Percentiles rank a stretch among this genome's conserved stretches.
phyloP scores from a whole-genome alignment of 2,888 invertebrate species.

The Lithophane leautieri region DNA sequence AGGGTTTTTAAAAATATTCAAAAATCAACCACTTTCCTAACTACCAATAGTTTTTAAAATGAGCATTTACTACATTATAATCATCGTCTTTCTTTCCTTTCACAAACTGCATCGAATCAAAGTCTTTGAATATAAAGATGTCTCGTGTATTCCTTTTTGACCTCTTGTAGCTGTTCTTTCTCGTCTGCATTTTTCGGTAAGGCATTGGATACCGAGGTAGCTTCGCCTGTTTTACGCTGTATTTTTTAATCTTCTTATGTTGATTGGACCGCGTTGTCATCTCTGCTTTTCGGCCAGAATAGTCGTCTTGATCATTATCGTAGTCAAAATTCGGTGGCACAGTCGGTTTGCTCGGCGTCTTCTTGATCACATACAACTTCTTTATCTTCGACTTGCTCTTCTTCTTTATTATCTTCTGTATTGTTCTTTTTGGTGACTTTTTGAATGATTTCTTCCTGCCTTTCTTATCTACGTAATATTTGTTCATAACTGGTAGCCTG shows the following conservation, averaged over 20 bases:
- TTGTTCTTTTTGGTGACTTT: conserved; percentile 81
- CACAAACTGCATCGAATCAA: conserved; percentile 82
- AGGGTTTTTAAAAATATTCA: background rate
- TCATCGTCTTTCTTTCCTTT: conserved; percentile 75
- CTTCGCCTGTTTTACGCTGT: conserved; percentile 65
- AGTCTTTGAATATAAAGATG: conserved; percentile 79
- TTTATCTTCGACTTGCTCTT: conserved; percentile 72
- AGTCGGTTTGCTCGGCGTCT: conserved; percentile 71
- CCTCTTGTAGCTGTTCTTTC: conserved; percentile 69
- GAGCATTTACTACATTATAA: conserved; percentile 75
- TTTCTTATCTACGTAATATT: conserved; percentile 71
- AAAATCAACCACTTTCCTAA: background rate
- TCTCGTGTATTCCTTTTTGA: conserved; percentile 73
- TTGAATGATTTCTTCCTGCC: conserved; percentile 71
- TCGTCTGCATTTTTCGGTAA: conserved; percentile 75
- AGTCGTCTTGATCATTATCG: conserved; percentile 69
- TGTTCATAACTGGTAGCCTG: conserved; percentile 74
- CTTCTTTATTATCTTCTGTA: conserved; percentile 87
- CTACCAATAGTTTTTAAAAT: conserved; percentile 81
- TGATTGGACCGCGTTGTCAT: conserved; percentile 72
- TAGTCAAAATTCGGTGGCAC: conserved; percentile 57
- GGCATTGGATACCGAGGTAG: conserved; percentile 79
- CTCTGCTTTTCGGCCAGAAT: conserved; percentile 65
- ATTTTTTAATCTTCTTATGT: conserved; percentile 74
- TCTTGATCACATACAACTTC: conserved; percentile 71